A percentile compares a stretch with the other conserved stretches of the same genome.
Evolutionary conservation across 2,888 invertebrate genomes (phyloP).

Genomic region (Tetranychus piercei): DNA sequence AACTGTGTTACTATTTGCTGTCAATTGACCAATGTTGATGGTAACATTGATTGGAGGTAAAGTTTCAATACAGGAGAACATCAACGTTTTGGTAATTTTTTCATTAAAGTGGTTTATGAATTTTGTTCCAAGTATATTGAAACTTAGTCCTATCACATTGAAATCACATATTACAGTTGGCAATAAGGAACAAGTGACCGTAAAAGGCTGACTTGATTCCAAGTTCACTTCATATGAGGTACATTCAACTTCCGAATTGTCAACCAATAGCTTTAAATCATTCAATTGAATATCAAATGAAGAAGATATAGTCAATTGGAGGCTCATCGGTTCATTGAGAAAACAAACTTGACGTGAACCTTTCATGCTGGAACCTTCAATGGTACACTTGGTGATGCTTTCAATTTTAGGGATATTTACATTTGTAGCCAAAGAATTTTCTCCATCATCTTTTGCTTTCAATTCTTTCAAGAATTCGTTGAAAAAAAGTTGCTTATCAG

Average conservation of each 20-base stretch:
- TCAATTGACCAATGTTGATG: background rate
- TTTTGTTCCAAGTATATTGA: conserved; percentile 10
- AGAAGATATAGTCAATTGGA: background rate
- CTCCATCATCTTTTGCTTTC: conserved; percentile 14
- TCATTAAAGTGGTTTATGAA: conserved; percentile 13
- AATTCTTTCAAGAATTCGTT: conserved; percentile 19
- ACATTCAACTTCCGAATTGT: conserved; percentile 5
- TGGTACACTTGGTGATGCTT: background rate
- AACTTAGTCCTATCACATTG: conserved; percentile 17
- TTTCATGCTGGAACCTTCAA: background rate
- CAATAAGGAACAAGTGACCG: conserved; percentile 3
- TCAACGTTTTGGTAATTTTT: background rate
- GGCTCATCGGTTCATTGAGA: background rate
- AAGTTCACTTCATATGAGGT: background rate
- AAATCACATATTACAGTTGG: conserved; percentile 13
- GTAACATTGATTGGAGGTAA: conserved; percentile 15
- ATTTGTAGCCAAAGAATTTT: background rate
- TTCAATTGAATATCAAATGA: conserved; percentile 8
- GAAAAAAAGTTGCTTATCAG: conserved; percentile 19
- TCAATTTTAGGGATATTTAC: background rate
- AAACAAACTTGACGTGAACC: background rate
- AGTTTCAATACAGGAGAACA: conserved; percentile 10
- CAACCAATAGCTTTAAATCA: conserved; percentile 7
- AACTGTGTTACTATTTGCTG: background rate
- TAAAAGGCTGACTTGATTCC: conserved; percentile 3